Conservation (phyloP, 2,797 vertebrate species). For the Cynopterus sphinx region DNA sequence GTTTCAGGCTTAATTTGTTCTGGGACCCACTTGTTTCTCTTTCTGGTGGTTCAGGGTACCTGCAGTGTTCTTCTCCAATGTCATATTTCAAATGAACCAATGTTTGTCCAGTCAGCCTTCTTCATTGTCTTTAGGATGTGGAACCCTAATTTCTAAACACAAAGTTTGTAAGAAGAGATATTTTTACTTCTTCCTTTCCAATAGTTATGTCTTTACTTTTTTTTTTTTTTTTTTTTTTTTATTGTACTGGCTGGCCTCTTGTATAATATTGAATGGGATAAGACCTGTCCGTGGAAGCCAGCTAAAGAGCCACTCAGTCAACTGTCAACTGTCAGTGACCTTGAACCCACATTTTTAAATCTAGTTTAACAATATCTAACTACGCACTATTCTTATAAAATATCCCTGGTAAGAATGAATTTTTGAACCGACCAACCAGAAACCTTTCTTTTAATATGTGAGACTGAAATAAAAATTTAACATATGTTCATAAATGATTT, state of each 20-base stretch:
- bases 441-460: not conserved
- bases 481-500: not conserved
- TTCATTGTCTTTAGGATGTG: not conserved
- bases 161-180: not conserved
- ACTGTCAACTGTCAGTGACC: not conserved
- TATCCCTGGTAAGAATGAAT: not conserved
- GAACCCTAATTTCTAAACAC: slow-evolving; percentile 40
- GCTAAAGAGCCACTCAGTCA: not conserved
- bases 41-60: not conserved
- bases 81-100: not conserved
- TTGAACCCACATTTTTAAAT: not conserved
- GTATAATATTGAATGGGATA: not conserved
- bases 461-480: slow-evolving; percentile 15
- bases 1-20: not conserved
- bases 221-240: not conserved
- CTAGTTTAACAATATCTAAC: not conserved
- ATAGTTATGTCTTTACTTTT: not conserved
- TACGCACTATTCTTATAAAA: not conserved
- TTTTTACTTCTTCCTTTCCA: slow-evolving; percentile 39
- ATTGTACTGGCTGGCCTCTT: not conserved
- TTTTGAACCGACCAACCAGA: not conserved
- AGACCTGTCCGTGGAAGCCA: not conserved
- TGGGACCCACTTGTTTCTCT: not conserved
- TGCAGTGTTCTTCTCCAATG: not conserved
- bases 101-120: not conserved